phyloP scores from a whole-genome alignment of 2,888 invertebrate species.

The Balanococcus diminutus region DNA sequence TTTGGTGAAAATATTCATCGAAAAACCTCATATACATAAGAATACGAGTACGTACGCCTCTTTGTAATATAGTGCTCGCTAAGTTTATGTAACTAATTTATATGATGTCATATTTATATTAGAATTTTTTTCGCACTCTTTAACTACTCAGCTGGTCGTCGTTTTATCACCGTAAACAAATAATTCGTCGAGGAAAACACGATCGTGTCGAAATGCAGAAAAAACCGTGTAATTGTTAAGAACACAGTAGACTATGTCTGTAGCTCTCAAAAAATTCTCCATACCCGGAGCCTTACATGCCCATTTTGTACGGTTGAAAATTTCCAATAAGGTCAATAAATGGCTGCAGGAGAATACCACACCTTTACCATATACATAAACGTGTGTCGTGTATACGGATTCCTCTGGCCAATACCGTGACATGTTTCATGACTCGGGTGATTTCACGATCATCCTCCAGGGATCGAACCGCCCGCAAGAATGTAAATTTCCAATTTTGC shows the following conservation, averaged over 20 bases:
- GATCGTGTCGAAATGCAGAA: not conserved
- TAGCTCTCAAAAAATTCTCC: not conserved
- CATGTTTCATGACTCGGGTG: not conserved
- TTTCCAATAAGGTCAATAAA: slow-evolving; percentile 17
- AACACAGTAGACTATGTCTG: not conserved
- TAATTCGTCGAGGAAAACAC: not conserved
- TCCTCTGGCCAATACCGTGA: slow-evolving; percentile 9
- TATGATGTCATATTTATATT: slow-evolving; percentile 39
- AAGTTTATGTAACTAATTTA: slow-evolving; percentile 17
- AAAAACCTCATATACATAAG: slow-evolving; percentile 8
- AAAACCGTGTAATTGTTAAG: slow-evolving; percentile 18
- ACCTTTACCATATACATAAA: not conserved
- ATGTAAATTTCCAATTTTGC: not conserved
- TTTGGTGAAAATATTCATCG: slow-evolving; percentile 1
- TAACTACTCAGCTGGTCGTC: not conserved
- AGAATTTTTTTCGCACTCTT: not conserved
- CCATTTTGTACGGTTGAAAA: not conserved
- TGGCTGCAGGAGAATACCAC: not conserved
- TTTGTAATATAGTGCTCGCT: not conserved
- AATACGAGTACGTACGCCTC: not conserved
- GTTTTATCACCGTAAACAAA: not conserved
- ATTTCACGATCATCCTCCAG: not conserved
- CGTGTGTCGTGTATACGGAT: not conserved
- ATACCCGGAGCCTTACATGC: not conserved
- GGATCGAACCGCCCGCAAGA: not conserved